Percentiles rank a stretch among this genome's conserved stretches.
Evolutionary conservation across 1,140 invertebrate species (phyloP).

Genomic region (Radopholus similis): DNA sequence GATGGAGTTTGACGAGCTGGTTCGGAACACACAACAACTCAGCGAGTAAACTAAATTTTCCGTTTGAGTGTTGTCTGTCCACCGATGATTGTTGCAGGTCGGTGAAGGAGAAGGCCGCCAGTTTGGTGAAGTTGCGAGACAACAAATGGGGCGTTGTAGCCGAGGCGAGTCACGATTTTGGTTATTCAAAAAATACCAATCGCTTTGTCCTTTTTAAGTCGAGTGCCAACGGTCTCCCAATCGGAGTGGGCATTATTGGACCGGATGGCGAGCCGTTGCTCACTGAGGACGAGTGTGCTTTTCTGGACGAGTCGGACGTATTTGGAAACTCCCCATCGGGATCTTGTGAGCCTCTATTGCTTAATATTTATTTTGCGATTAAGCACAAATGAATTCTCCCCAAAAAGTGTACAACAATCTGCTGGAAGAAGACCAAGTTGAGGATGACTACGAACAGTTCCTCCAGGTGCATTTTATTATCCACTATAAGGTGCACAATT

Average conservation of each 20-base stretch:
- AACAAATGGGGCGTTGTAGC: conserved; percentile 27
- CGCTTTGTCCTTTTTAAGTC: conserved; percentile 9
- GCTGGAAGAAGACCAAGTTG: conserved; percentile 22
- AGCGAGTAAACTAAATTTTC: conserved; percentile 16
- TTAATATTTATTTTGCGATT: background rate
- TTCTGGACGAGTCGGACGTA: conserved; percentile 27
- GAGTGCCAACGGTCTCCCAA: background rate
- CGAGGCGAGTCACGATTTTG: background rate
- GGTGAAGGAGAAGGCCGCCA: conserved; percentile 19
- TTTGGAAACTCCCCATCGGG: conserved; percentile 18
- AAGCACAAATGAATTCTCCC: too few species aligned
- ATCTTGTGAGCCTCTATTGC: background rate
- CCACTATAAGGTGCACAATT: too few species aligned
- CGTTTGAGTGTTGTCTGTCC: background rate
- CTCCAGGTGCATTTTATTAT: too few species aligned
- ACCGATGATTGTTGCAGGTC: background rate
- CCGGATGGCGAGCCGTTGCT: conserved; percentile 29
- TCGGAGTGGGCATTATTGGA: conserved; percentile 16
- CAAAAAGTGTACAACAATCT: background rate
- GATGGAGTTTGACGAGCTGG: background rate
- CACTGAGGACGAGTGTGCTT: conserved; percentile 27
- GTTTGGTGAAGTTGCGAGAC: conserved; percentile 22
- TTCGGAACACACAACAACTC: background rate
- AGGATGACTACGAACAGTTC: conserved; percentile 42
- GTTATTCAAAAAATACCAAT: background rate